A percentile compares a stretch with the other conserved stretches of the same genome.
Conservation (phyloP, 2,888 invertebrate species). For the Hirtodrosophila cameraria region DNA sequence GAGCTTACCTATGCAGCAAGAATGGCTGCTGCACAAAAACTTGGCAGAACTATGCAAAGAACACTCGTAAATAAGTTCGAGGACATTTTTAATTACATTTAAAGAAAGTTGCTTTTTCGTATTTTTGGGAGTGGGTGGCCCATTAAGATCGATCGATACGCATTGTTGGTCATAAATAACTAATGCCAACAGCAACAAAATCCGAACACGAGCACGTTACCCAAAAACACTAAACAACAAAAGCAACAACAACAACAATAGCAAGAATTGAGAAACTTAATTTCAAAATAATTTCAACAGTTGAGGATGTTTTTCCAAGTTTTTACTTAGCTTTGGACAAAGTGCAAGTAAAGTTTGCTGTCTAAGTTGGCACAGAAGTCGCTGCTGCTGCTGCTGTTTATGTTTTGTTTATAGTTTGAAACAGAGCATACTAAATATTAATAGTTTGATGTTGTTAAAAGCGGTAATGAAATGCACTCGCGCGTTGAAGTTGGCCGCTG, state of each 20-base stretch:
- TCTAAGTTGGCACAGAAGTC: constrained; percentile 40
- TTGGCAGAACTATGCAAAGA: constrained; percentile 65
- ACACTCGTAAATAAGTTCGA: constrained; percentile 78
- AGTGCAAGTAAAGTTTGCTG: constrained; percentile 55
- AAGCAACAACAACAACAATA: constrained; percentile 18
- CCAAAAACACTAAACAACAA: too few species aligned
- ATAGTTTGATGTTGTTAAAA: constrained; percentile 70
- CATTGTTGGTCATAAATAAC: constrained; percentile 71
- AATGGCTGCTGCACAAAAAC: constrained; percentile 42
- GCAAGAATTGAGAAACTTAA: constrained; percentile 70
- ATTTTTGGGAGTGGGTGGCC: constrained; percentile 4
- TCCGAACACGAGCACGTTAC: constrained; percentile 11
- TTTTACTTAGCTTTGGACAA: constrained; percentile 51
- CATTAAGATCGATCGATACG: constrained; percentile 73
- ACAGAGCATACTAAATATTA: constrained; percentile 59
- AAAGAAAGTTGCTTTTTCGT: constrained; percentile 47
- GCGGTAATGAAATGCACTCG: constrained; percentile 72
- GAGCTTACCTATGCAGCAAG: constrained; percentile 12
- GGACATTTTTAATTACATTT: constrained; percentile 80
- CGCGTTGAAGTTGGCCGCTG: constrained; percentile 11
- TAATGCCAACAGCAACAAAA: constrained; percentile 45
- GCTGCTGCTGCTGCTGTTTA: constrained; percentile 38
- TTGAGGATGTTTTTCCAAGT: constrained; percentile 42
- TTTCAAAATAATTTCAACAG: constrained; percentile 69
- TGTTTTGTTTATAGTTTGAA: constrained; percentile 61